Percentiles rank a stretch among this genome's conserved stretches.
Conservation (phyloP, 2,888 invertebrate species). For the Charanyca ferruginea region DNA sequence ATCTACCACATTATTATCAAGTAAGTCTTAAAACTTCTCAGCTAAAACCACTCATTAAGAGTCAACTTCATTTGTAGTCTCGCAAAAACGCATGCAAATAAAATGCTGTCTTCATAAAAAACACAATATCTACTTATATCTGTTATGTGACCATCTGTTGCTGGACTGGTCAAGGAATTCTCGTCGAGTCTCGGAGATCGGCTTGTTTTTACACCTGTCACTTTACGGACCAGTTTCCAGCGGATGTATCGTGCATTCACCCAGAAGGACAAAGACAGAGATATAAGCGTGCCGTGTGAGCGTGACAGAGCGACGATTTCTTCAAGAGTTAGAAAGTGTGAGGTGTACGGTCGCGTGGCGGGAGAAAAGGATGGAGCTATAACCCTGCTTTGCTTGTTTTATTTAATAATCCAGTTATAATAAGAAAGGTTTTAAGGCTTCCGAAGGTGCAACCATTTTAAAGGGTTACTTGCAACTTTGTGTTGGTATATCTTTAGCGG, state of each 20-base stretch:
- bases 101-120: slow-evolving; percentile 16
- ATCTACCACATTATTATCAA: no score
- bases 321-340: slow-evolving; percentile 49
- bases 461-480: slow-evolving; percentile 63
- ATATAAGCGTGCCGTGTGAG: slow-evolving; percentile 77
- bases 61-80: slow-evolving; percentile 4
- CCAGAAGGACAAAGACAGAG: slow-evolving; percentile 72
- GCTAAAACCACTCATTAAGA: neutral
- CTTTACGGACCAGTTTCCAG: slow-evolving; percentile 78
- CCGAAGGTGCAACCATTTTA: slow-evolving; percentile 65
- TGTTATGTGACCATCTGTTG: slow-evolving; percentile 62
- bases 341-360: slow-evolving; percentile 81
- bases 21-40: neutral
- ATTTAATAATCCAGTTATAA: slow-evolving; percentile 84
- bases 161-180: slow-evolving; percentile 78
- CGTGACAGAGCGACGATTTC: slow-evolving; percentile 47
- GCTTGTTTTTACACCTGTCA: slow-evolving; percentile 86
- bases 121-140: slow-evolving; percentile 26
- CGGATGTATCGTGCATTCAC: slow-evolving; percentile 86
- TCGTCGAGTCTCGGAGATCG: slow-evolving; percentile 57
- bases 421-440: slow-evolving; percentile 72
- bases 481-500: slow-evolving; percentile 38
- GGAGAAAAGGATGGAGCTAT: slow-evolving; percentile 65
- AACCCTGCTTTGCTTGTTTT: slow-evolving; percentile 66
- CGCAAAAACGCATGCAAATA: slow-evolving; percentile 44